Conservation (phyloP, 2,797 vertebrate genomes). For the Enteromius viviparus region DNA sequence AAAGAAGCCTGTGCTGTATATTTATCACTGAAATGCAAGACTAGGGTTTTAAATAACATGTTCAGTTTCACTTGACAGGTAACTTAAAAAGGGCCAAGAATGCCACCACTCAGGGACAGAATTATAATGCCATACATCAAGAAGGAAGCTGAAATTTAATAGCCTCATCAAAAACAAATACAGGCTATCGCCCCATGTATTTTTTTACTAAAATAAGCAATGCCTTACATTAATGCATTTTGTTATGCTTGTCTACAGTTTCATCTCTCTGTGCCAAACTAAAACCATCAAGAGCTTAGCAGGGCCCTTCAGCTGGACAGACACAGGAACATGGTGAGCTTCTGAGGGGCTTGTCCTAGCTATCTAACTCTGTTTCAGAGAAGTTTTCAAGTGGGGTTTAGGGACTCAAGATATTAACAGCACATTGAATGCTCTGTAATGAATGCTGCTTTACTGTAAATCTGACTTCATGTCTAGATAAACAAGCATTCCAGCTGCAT, state of each 20-base stretch:
- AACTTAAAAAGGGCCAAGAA: constrained; percentile 18
- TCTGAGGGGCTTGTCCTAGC: constrained; percentile 56
- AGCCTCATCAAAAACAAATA: not conserved
- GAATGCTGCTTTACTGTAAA: not conserved
- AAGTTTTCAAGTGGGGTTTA: constrained; percentile 14
- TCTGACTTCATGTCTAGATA: not conserved
- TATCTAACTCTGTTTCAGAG: constrained; percentile 61
- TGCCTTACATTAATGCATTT: not conserved
- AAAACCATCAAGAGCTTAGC: constrained; percentile 19
- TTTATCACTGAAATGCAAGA: constrained; percentile 30
- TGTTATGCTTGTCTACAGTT: constrained; percentile 14
- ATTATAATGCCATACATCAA: not conserved
- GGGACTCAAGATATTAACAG: constrained; percentile 19
- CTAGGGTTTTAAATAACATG: constrained; percentile 30
- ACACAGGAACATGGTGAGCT: not conserved
- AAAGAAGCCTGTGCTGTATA: not conserved
- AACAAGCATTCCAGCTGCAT: not conserved
- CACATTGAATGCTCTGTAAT: constrained; percentile 8
- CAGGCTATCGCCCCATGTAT: not conserved
- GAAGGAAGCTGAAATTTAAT: constrained; percentile 22
- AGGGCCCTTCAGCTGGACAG: constrained; percentile 5
- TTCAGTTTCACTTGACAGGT: constrained; percentile 14
- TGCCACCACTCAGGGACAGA: constrained; percentile 3
- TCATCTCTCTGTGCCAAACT: constrained; percentile 2
- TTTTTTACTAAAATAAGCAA: not conserved